Evolutionary conservation across 2,797 vertebrate species (phyloP), one percentile per base, ranked within the genome.

Genomic region (Alectoris magna): DNA sequence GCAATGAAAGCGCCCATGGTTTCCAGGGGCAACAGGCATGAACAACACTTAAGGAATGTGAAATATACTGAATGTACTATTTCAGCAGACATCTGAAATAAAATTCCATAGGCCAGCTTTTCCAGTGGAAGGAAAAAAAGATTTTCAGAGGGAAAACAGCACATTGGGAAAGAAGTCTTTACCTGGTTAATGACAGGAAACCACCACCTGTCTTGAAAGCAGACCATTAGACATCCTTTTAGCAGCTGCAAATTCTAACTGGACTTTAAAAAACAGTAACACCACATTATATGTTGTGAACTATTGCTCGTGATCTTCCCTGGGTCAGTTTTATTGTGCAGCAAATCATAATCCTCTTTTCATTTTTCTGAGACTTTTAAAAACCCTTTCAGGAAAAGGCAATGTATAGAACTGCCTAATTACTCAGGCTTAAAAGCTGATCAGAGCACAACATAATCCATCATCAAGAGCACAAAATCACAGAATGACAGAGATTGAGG

Each of bases 91-190:
- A 84, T 82, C 69, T 88, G 66, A 91, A 84, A 80, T 55, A 81
- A 82, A 95, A 90, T 87, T 94, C 75, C 75, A 71, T 43, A 85
- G 75, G n/a, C 29, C 43, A 77, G 41, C 21, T 74, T 91, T 91
- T 83, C 58, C 44, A 78, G 0, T 43, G 38, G 27, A 83, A 94
- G 51, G 69, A 70, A 80, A 90, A 64, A 60, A n/a, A 34, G 2
- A 2, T 62, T 76, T 85, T 69, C 62, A 55, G 55, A 69, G 90
- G n/a, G 67, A 91, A 85, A 87, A 55, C 0, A 49, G 16, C 43
- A 80, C 48, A 72, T 75, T 1, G 3, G 77, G 39, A 66, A 91
- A 71, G 17, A 83, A 59, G 1, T 5, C 27, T 64, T 73, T 24
- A n/a, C 27, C 44, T 76, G 51, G 31, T 43, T 75, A 75, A 27